phyloP scores from a whole-genome alignment of 2,113 vertebrate genomes.

The Xenus cinereus region DNA sequence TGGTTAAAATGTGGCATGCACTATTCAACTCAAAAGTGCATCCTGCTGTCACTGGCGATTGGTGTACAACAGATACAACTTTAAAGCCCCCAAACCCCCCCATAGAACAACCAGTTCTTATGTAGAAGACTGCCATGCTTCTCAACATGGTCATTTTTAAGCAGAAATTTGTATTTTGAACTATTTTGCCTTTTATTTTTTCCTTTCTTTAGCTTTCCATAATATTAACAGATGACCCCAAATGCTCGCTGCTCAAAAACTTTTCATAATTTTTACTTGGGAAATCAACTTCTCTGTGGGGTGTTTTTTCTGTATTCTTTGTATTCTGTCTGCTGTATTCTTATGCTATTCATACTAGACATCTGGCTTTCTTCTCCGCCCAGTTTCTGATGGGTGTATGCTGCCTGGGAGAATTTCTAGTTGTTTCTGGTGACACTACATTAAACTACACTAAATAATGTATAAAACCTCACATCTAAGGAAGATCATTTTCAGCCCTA shows the following conservation, averaged over 20 bases:
- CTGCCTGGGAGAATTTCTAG: conserved; percentile 22
- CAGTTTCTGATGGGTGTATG: conserved; percentile 9
- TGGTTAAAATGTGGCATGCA: neutral
- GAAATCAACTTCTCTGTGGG: conserved; percentile 27
- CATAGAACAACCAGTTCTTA: neutral
- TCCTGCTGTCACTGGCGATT: neutral
- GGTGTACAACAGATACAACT: neutral
- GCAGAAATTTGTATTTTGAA: neutral
- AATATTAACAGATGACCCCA: neutral
- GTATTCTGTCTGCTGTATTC: conserved; percentile 60
- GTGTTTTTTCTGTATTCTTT: conserved; percentile 45
- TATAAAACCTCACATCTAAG: neutral
- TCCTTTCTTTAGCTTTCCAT: neutral
- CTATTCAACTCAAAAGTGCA: neutral
- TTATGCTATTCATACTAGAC: conserved; percentile 50
- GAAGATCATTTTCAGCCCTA: neutral
- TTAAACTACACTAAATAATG: neutral
- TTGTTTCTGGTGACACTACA: conserved; percentile 4
- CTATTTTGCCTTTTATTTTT: neutral
- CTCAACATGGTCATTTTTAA: neutral
- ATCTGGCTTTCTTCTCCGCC: conserved; percentile 59
- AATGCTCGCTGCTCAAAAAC: conserved; percentile 33
- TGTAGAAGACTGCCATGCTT: neutral
- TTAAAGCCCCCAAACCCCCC: neutral
- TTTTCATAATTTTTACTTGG: conserved; percentile 18